Evolutionary conservation across 2,888 invertebrate species (phyloP).

Genomic region (Panzeria rudis): DNA sequence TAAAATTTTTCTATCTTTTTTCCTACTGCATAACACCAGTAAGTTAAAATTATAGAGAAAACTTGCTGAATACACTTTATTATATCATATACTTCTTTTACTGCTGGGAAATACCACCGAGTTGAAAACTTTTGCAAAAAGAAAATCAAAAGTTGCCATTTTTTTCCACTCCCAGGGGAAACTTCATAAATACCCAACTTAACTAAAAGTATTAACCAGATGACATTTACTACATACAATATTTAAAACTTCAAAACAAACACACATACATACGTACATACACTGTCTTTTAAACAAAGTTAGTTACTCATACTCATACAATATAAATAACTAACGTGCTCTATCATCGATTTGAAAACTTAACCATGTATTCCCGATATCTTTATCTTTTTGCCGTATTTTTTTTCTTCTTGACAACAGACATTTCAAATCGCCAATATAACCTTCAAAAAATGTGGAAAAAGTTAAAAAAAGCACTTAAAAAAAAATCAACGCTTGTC

Average conservation of each 20-base stretch:
- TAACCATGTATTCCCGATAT: constrained; percentile 9
- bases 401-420: constrained; percentile 1
- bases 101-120: not conserved
- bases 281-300: not conserved
- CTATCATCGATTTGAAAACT: constrained; percentile 65
- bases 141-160: constrained; percentile 60
- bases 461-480: constrained; percentile 35
- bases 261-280: constrained; percentile 2
- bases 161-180: constrained; percentile 30
- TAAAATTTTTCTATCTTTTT: constrained; percentile 10
- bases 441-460: constrained; percentile 43
- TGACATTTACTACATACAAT: constrained; percentile 66
- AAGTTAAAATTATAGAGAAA: constrained; percentile 1
- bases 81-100: not conserved
- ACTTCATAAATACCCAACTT: constrained; percentile 69
- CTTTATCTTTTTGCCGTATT: not conserved
- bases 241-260: constrained; percentile 56
- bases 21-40: not conserved
- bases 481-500: constrained; percentile 41
- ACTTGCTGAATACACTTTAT: constrained; percentile 33
- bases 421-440: not conserved
- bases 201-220: constrained; percentile 71
- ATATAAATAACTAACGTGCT: constrained; percentile 42
- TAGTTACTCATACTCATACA: not conserved
- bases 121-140: constrained; percentile 23